Evolutionary conservation across 2,113 vertebrate species (phyloP), one percentile per base, ranked within the genome.

Genomic region (Phoxinus phoxinus): DNA sequence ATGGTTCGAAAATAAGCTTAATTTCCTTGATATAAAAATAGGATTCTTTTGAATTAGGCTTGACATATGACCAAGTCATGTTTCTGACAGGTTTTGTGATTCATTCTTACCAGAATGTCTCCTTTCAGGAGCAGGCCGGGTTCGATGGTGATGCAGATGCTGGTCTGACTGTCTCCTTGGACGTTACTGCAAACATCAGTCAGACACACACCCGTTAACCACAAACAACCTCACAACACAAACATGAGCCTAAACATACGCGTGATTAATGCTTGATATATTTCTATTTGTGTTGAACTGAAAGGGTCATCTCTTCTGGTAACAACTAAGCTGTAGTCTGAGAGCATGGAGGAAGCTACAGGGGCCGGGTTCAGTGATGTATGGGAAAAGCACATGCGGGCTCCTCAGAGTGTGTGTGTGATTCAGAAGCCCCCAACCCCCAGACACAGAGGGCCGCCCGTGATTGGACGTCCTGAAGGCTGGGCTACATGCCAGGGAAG

Each of bases 121-220:
- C 98, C 98, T 89, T 99, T 99, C 85, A 99, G 93, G 74, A 99
- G 97, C 74, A 99, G 95, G 11, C 98, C 98, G 0, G 98, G 98
- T 86, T 99, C 98, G 0, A 99, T 99, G 90, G 98, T 99, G 94
- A 99, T 99, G 89, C 98, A 99, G 94, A 99, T 98, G 90, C 97
- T 98, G 0, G 97, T 99, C 94, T 99, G 97, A 90, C 97, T 96
- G 94, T 99, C 98, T 71, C 97, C 97, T 86, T 98, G 97, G 85
- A 99, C 97, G 0, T 99, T 99, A 91, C 98, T 99, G 85, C 19
- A 67, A 80, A 82, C 44, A 65, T 25, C 21, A 86, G 59, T 88
- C 25, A 84, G 37, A 75, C 12, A 63, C 35, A 63, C 19, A 73
- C 4, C 13, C 9, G 2, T 74, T 56, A 71, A 25, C 10, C 23